Evolutionary conservation across 2,888 invertebrate genomes (phyloP).

Genomic region (Fissipunctia ypsillon): DNA sequence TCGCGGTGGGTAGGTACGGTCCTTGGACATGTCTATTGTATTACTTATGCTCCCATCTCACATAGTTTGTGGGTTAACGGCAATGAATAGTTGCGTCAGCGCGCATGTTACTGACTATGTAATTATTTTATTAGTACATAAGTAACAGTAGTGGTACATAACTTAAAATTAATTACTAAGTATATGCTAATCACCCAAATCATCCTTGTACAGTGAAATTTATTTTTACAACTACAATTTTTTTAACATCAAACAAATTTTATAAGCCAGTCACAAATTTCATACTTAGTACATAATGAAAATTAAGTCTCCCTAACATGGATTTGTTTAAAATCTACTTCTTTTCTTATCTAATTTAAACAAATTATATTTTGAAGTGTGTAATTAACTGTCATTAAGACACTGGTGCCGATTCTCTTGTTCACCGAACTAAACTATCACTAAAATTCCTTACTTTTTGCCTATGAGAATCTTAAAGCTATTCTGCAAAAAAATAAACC

Average conservation of each 20-base stretch:
- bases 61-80: neutral
- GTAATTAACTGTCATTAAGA: constrained; percentile 15
- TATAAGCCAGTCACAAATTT: neutral
- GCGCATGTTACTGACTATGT: neutral
- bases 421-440: too few species aligned
- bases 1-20: neutral
- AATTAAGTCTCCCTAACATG: neutral
- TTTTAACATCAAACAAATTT: neutral
- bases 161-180: neutral
- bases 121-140: neutral
- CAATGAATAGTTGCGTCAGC: neutral
- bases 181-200: neutral
- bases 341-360: neutral
- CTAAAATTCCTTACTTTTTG: too few species aligned
- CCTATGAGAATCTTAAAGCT: too few species aligned
- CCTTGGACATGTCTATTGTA: neutral
- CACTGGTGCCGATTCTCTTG: too few species aligned
- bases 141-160: neutral
- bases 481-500: too few species aligned
- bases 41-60: neutral
- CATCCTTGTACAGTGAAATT: neutral
- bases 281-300: too few species aligned
- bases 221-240: neutral
- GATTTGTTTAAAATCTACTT: neutral
- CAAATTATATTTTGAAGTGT: neutral